These are phyloP conservation scores for Clarias batrachus DNA, from an alignment of 2,113 vertebrate genomes.

Conservation along the genomic window DNA sequence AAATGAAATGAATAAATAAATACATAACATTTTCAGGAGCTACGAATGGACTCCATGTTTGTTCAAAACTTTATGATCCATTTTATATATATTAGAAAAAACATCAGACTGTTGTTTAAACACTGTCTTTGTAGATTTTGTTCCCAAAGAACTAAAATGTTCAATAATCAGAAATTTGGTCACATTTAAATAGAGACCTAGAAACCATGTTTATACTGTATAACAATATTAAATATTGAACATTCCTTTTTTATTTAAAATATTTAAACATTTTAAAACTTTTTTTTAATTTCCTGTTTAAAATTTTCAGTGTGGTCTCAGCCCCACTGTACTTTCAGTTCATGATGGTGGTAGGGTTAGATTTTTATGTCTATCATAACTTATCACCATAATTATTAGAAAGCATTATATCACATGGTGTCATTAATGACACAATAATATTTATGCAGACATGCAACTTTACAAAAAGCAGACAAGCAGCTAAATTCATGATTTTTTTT, in stretches of 20 bases:
- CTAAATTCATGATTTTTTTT: background rate
- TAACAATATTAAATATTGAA: background rate
- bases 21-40: background rate
- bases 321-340: background rate
- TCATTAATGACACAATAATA: background rate
- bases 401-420: background rate
- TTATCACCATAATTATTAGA: background rate
- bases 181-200: background rate
- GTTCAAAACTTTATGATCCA: background rate
- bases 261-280: background rate
- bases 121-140: background rate
- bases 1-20: background rate
- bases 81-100: background rate
- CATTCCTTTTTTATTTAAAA: background rate
- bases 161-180: background rate
- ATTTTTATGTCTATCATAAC: background rate
- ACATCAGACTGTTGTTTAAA: background rate
- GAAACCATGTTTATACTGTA: background rate
- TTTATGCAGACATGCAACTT: background rate
- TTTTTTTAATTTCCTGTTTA: background rate
- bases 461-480: background rate
- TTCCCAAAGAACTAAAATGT: background rate
- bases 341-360: background rate
- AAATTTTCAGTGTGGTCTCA: background rate
- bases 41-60: background rate